Percentiles rank a stretch among this genome's conserved stretches.
These are phyloP conservation scores for Pampusana beccarii DNA, from an alignment of 2,113 vertebrate genomes.

Conservation along the genomic window DNA sequence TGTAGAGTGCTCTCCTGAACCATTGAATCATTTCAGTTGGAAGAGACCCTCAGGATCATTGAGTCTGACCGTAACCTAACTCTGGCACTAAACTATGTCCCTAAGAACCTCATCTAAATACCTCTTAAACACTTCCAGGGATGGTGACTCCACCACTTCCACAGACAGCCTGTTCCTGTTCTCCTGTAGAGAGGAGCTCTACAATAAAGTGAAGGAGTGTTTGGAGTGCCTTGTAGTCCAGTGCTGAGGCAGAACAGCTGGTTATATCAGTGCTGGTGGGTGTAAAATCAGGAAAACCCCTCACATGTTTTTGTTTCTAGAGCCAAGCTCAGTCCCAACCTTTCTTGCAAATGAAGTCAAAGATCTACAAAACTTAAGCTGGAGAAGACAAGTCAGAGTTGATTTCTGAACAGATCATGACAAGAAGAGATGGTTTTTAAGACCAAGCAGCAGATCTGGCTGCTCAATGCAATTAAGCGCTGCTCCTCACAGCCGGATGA, in stretches of 20 bases:
- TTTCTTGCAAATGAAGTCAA: background rate
- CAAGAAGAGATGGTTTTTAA: background rate
- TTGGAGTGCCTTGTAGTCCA: background rate
- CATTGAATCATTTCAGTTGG: no score
- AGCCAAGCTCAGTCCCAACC: background rate
- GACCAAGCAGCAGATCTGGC: background rate
- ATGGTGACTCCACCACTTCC: no score
- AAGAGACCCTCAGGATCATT: no score
- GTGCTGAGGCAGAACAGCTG: background rate
- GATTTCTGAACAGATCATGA: background rate
- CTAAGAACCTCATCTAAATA: no score
- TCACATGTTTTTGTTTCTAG: background rate
- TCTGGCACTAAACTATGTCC: no score
- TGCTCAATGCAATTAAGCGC: background rate
- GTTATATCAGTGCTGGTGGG: background rate
- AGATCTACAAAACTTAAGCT: background rate
- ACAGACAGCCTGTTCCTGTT: background rate
- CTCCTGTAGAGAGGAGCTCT: background rate
- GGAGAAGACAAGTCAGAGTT: background rate
- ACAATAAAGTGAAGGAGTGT: background rate
- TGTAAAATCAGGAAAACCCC: background rate
- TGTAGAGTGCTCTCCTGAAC: no score
- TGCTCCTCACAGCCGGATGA: background rate
- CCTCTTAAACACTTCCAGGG: no score
- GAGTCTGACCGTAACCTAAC: no score